Conservation (phyloP, 2,797 vertebrate species). For the Acanthurus leucopareius region DNA sequence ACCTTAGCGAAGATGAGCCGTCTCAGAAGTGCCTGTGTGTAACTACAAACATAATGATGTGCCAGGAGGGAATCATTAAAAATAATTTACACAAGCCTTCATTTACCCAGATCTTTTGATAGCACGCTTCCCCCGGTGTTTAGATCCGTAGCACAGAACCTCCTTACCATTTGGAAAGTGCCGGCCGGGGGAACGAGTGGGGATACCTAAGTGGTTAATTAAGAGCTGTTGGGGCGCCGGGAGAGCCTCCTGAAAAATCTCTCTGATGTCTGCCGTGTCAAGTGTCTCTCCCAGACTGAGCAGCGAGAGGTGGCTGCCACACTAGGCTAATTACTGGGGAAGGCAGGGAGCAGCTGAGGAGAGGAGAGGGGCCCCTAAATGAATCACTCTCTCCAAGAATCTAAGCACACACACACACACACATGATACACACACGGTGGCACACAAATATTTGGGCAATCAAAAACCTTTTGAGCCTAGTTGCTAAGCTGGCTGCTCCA, state of each 20-base stretch:
- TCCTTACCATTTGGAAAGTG: constrained; percentile 96
- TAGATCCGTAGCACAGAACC: constrained; percentile 92
- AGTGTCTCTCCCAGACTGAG: constrained; percentile 98
- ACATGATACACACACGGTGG: constrained; percentile 64
- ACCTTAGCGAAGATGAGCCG: constrained; percentile 96
- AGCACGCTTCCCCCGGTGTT: constrained; percentile 96
- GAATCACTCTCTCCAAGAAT: constrained; percentile 83
- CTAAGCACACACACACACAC: constrained; percentile 38
- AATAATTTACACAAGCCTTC: constrained; percentile 99
- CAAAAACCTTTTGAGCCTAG: constrained; percentile 79
- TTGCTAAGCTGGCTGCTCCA: constrained; percentile 47
- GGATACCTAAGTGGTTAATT: constrained; percentile 99
- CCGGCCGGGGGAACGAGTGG: constrained; percentile 92
- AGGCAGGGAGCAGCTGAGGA: constrained; percentile 93
- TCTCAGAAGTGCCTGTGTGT: constrained; percentile 99
- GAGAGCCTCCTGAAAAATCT: constrained; percentile 98
- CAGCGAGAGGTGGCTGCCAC: constrained; percentile 95
- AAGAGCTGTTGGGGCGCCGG: constrained; percentile 97
- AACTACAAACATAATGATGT: constrained; percentile 99
- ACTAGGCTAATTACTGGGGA: constrained; percentile 95
- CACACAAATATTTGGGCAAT: constrained; percentile 82
- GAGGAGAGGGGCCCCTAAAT: constrained; percentile 82
- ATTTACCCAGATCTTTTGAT: constrained; percentile 99
- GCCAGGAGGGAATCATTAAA: constrained; percentile 99
- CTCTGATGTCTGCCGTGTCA: constrained; percentile 99